Evolutionary conservation across 2,888 invertebrate species (phyloP).

Genomic region (Lithosia quadra): DNA sequence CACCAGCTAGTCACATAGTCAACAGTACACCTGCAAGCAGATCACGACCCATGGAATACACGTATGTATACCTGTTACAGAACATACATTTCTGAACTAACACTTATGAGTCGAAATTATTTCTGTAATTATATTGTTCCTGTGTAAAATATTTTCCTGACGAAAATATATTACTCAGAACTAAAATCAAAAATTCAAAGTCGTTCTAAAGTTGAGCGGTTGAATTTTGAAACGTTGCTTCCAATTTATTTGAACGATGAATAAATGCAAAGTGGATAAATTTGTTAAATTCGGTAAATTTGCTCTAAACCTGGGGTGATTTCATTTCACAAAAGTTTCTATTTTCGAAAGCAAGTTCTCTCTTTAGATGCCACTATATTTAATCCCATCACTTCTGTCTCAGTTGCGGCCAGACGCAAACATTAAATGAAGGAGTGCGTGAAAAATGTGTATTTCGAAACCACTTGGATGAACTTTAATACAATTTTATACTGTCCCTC

Average conservation of each 20-base stretch:
- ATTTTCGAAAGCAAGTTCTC: slow-evolving; percentile 3
- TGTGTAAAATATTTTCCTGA: not conserved
- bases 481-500: not conserved
- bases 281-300: not conserved
- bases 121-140: too few relatives aligned
- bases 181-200: not conserved
- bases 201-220: not conserved
- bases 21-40: slow-evolving; percentile 73
- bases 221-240: not conserved
- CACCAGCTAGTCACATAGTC: slow-evolving; percentile 58
- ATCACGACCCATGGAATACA: slow-evolving; percentile 75
- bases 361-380: not conserved
- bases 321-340: not conserved
- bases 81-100: too few relatives aligned
- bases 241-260: not conserved
- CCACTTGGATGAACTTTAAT: not conserved
- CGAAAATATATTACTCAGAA: not conserved
- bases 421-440: not conserved
- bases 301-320: not conserved
- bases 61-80: slow-evolving; percentile 43
- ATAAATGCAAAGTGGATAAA: slow-evolving; percentile 10
- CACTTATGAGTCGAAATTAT: too few relatives aligned
- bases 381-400: not conserved
- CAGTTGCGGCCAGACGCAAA: not conserved
- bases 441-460: not conserved